phyloP scores from a whole-genome alignment of 2,888 invertebrate species.

The Neelides folsomi region DNA sequence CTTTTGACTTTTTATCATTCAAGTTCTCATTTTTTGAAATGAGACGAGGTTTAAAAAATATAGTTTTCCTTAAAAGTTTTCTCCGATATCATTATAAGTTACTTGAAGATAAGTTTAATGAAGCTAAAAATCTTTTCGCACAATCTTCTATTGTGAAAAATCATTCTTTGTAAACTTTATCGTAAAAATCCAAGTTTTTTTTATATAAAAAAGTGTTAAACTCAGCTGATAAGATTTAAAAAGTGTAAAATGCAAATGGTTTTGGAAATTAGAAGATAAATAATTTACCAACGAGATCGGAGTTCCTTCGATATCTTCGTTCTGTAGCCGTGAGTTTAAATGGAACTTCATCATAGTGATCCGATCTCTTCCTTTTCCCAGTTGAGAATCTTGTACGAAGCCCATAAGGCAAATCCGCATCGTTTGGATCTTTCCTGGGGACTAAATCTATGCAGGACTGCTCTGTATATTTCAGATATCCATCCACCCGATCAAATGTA shows the following conservation, averaged over 20 bases:
- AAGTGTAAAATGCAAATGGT: not conserved
- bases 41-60: too few species aligned
- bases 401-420: not conserved
- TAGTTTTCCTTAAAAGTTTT: too few species aligned
- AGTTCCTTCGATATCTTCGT: constrained; percentile 21
- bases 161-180: too few species aligned
- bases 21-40: too few species aligned
- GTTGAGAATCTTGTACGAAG: constrained; percentile 1
- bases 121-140: too few species aligned
- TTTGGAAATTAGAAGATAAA: too few species aligned
- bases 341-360: constrained; percentile 18
- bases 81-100: too few species aligned
- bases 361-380: constrained; percentile 13
- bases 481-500: too few species aligned
- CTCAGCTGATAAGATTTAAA: too few species aligned
- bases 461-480: constrained; percentile 16
- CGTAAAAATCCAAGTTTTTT: not conserved
- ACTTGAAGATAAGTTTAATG: too few species aligned
- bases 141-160: too few species aligned
- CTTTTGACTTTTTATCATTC: too few species aligned
- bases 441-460: constrained; percentile 27
- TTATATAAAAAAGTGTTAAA: not conserved
- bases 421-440: constrained; percentile 15
- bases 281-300: constrained; percentile 25
- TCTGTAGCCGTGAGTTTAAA: constrained; percentile 19